phyloP scores from a whole-genome alignment of 2,113 vertebrate species.

The Nansenia antarctica region DNA sequence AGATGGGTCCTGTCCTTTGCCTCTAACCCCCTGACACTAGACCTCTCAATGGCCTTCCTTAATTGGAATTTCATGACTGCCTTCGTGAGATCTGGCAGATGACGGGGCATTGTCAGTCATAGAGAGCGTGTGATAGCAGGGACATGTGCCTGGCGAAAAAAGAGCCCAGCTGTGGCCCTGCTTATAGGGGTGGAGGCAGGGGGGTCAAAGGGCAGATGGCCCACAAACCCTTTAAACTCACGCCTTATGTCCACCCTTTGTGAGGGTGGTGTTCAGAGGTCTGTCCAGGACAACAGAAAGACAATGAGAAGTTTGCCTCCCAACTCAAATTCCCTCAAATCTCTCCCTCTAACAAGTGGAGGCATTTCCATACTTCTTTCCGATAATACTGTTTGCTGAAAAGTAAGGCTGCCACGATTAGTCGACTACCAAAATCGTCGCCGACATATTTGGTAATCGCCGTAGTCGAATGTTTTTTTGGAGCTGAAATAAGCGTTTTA shows the following conservation, averaged over 20 bases:
- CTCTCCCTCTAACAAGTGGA: too few species aligned
- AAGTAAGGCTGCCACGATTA: too few species aligned
- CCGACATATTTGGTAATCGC: too few species aligned
- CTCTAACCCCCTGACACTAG: not conserved
- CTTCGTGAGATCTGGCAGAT: slow-evolving; percentile 18
- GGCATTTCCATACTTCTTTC: too few species aligned
- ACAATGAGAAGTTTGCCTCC: too few species aligned
- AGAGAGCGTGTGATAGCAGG: slow-evolving; percentile 1
- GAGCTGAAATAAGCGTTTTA: too few species aligned
- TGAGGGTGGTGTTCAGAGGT: not conserved
- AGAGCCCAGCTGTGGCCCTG: not conserved
- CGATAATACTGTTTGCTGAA: too few species aligned
- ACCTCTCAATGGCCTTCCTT: not conserved
- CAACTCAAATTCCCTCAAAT: too few species aligned
- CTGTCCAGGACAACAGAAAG: not conserved
- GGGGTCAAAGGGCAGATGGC: not conserved
- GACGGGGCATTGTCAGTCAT: slow-evolving; percentile 15
- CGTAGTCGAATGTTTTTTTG: too few species aligned
- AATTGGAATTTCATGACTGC: not conserved
- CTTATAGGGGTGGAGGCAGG: not conserved
- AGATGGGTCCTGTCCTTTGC: too few species aligned
- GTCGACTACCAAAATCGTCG: too few species aligned
- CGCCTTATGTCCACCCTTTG: not conserved
- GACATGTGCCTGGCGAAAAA: not conserved
- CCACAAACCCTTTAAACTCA: not conserved